Evolutionary conservation across 2,113 vertebrate species (phyloP).

Genomic region (Erythrocercus mccallii): DNA sequence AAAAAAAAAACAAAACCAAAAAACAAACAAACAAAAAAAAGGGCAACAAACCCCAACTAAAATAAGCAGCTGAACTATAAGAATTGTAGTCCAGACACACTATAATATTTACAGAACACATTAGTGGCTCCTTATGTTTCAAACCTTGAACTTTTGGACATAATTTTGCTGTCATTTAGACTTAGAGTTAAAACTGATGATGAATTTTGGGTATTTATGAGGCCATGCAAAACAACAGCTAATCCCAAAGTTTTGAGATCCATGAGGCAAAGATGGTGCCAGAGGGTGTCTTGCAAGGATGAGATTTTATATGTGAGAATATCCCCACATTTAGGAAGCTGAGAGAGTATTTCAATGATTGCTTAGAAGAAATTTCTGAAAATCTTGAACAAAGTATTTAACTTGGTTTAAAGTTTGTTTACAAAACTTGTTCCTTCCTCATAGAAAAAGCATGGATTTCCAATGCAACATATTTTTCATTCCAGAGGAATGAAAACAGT

Average conservation of each 20-base stretch:
- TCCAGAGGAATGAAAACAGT: neutral
- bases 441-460: neutral
- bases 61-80: neutral
- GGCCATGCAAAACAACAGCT: neutral
- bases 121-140: neutral
- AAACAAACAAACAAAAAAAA: too few species aligned
- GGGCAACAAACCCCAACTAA: neutral
- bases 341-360: neutral
- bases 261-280: fast-evolving
- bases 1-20: too few species aligned
- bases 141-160: neutral
- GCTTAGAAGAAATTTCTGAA: neutral
- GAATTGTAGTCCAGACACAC: neutral
- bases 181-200: neutral
- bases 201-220: neutral
- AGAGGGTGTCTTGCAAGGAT: neutral
- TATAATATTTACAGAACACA: neutral
- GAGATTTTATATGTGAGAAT: neutral
- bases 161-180: neutral
- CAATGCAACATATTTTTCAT: fast-evolving
- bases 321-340: neutral
- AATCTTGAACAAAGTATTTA: neutral
- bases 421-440: neutral
- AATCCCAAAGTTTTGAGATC: neutral
- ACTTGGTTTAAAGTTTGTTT: neutral